These are phyloP conservation scores for Bufotes viridis DNA, from an alignment of 2,797 vertebrate genomes.

Conservation along the genomic window DNA sequence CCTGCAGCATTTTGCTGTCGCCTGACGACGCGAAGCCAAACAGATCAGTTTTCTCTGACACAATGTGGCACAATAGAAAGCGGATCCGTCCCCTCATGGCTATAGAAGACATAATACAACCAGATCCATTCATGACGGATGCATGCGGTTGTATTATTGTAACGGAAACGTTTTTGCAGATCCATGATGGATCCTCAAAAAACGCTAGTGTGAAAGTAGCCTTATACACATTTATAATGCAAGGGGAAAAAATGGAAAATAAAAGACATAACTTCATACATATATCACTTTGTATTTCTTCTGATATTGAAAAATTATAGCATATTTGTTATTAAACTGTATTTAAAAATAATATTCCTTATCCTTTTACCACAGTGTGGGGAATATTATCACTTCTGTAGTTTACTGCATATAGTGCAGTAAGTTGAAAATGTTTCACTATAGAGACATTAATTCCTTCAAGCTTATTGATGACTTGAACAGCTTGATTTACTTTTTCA, in stretches of 20 bases:
- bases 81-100: too few species aligned
- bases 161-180: too few species aligned
- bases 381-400: conserved; percentile 33
- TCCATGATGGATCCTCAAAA: too few species aligned
- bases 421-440: conserved; percentile 38
- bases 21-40: too few species aligned
- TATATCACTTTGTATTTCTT: neutral
- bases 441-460: conserved; percentile 40
- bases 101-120: too few species aligned
- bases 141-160: too few species aligned
- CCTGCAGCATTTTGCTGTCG: too few species aligned
- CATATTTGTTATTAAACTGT: neutral
- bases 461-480: conserved; percentile 28
- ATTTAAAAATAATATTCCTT: neutral
- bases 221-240: neutral
- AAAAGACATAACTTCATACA: neutral
- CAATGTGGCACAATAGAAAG: too few species aligned
- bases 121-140: too few species aligned
- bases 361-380: conserved; percentile 25
- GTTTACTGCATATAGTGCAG: conserved; percentile 9
- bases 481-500: conserved; percentile 45
- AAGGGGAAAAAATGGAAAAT: neutral
- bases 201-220: too few species aligned
- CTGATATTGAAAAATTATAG: neutral
- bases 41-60: too few species aligned